A percentile compares a stretch with the other conserved stretches of the same genome.
Evolutionary conservation across 2,888 invertebrate genomes (phyloP).

Genomic region (Oscheius myriophilus): DNA sequence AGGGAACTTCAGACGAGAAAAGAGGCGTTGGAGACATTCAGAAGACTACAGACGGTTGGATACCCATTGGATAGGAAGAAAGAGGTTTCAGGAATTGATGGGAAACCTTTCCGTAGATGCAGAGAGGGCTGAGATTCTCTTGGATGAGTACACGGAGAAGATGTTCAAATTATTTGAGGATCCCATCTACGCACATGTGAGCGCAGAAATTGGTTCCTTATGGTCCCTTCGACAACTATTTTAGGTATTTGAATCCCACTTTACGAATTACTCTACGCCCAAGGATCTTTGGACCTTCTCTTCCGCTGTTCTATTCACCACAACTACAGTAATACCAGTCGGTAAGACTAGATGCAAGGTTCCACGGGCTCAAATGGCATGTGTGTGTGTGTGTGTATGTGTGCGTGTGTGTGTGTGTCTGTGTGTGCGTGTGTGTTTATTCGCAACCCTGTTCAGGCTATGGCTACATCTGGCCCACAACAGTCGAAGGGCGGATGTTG

Average conservation of each 20-base stretch:
- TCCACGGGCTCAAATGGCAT: no score
- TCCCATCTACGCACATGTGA: conserved; percentile 33
- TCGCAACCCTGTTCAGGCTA: conserved; percentile 50
- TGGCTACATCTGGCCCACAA: conserved; percentile 51
- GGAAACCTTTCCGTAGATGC: conserved; percentile 25
- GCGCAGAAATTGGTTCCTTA: no score
- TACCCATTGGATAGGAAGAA: neutral
- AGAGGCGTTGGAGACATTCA: conserved; percentile 33
- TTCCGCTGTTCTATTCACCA: conserved; percentile 52
- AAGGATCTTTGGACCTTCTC: conserved; percentile 55
- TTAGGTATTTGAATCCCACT: conserved; percentile 39
- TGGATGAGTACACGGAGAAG: conserved; percentile 42
- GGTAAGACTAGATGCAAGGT: conserved; percentile 36
- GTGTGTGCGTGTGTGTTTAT: no score
- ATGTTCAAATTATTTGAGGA: conserved; percentile 43
- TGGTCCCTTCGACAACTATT: no score
- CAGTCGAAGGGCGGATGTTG: conserved; percentile 36
- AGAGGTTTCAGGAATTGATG: conserved; percentile 34
- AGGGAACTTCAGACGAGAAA: conserved; percentile 36
- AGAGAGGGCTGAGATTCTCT: neutral
- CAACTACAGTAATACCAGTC: conserved; percentile 61
- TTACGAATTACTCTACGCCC: conserved; percentile 23
- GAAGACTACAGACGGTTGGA: conserved; percentile 27
- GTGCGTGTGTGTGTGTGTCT: no score
- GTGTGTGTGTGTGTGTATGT: no score